Percentiles rank a stretch among this genome's conserved stretches.
Conservation (phyloP, 37 sponge, comb jelly and placozoan species). For the Mnemiopsis leidyi region DNA sequence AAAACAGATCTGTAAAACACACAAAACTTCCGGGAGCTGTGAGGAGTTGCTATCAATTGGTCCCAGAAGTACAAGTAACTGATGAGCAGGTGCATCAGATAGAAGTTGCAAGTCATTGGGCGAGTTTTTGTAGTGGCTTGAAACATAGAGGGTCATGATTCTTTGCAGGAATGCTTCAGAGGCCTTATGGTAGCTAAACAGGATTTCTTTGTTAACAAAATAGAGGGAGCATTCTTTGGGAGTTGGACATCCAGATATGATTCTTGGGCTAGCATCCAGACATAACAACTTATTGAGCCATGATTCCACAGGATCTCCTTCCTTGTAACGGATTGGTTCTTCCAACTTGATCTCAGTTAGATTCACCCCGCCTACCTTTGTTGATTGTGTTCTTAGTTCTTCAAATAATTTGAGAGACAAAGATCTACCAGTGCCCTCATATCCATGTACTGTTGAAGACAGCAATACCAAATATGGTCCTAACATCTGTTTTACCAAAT, state of each 20-base stretch:
- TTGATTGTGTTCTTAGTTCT: conserved; percentile 70
- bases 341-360: conserved; percentile 77
- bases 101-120: conserved; percentile 98
- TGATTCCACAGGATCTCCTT: conserved; percentile 80
- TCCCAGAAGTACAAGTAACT: conserved; percentile 83
- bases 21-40: conserved; percentile 86
- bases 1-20: conserved; percentile 95
- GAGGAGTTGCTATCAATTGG: conserved; percentile 74
- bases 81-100: conserved; percentile 99
- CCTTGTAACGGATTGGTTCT: conserved; percentile 88
- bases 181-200: conserved; percentile 91
- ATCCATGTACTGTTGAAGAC: conserved; percentile 97
- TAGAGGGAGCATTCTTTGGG: conserved; percentile 79
- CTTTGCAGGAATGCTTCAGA: conserved; percentile 90
- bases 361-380: background rate
- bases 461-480: conserved; percentile 95
- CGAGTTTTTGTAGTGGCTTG: conserved; percentile 98
- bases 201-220: conserved; percentile 90
- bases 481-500: conserved; percentile 83
- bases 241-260: conserved; percentile 76
- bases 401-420: conserved; percentile 90
- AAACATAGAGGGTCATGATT: conserved; percentile 90
- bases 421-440: conserved; percentile 13
- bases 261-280: conserved; percentile 75
- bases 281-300: conserved; percentile 95